phyloP scores from a whole-genome alignment of 2,113 vertebrate genomes.

The Mionectes macconnelli region DNA sequence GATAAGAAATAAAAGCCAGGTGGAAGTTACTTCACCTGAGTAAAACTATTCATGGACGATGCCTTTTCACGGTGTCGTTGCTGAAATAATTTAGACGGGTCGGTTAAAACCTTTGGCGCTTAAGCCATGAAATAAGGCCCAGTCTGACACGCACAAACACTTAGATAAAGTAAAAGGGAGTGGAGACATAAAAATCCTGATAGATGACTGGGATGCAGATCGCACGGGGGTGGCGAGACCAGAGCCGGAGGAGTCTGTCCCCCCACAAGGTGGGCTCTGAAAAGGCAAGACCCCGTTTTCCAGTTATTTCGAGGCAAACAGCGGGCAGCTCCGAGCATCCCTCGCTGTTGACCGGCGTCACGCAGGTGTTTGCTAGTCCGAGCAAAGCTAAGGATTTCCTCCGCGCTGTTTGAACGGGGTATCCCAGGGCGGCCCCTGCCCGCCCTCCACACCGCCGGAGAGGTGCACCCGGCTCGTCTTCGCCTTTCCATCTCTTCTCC shows the following conservation, averaged over 20 bases:
- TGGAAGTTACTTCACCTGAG: not conserved
- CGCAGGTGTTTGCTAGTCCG: constrained; percentile 20
- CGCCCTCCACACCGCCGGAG: not conserved
- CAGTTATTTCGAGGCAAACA: not conserved
- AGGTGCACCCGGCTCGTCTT: not conserved
- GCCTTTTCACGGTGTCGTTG: not conserved
- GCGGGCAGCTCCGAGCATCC: not conserved
- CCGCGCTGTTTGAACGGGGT: not conserved
- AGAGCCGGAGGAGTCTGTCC: not conserved
- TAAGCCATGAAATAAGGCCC: not conserved
- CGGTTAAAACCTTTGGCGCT: not conserved
- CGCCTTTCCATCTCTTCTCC: not conserved
- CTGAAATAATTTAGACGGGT: not conserved
- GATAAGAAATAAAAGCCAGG: not conserved
- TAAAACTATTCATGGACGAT: not conserved
- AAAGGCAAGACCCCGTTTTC: constrained; percentile 5
- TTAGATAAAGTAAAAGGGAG: not conserved
- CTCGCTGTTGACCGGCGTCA: constrained; percentile 28
- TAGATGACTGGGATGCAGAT: not conserved
- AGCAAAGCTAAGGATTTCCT: constrained; percentile 45
- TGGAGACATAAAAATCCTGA: not conserved
- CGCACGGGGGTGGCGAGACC: not conserved
- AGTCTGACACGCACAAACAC: not conserved
- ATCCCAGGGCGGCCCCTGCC: not conserved
- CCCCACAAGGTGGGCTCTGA: not conserved